phyloP scores from a whole-genome alignment of 2,888 invertebrate species.

The Drosophila niveifrons region DNA sequence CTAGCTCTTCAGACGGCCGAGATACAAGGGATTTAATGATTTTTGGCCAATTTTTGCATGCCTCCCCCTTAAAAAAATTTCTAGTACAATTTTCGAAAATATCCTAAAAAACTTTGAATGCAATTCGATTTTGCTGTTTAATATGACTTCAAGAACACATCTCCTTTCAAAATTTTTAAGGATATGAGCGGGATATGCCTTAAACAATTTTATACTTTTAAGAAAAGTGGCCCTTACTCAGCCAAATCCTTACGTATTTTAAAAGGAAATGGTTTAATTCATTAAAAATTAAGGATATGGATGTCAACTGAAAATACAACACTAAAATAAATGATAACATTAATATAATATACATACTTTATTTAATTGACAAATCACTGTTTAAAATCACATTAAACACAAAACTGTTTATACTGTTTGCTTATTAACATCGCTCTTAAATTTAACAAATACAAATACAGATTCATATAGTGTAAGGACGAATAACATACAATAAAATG shows the following conservation, averaged over 20 bases:
- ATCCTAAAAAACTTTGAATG: too few species aligned
- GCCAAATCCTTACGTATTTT: too few species aligned
- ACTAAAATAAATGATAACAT: not conserved
- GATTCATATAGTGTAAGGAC: not conserved
- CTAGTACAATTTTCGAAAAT: not conserved
- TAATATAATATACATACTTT: not conserved
- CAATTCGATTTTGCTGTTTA: too few species aligned
- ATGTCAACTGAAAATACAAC: too few species aligned
- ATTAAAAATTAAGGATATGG: too few species aligned
- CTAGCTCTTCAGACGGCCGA: not conserved
- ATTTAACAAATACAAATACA: not conserved
- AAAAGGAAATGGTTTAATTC: too few species aligned
- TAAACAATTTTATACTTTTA: too few species aligned
- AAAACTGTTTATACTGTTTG: constrained; percentile 8
- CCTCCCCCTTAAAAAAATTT: not conserved
- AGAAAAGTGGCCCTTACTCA: too few species aligned
- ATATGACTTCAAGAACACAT: too few species aligned
- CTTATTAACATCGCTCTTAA: not conserved
- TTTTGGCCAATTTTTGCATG: not conserved
- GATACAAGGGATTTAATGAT: not conserved
- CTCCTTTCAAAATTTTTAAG: too few species aligned
- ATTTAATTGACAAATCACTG: constrained; percentile 55
- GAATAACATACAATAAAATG: constrained; percentile 6
- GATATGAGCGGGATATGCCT: too few species aligned
- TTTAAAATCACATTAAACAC: constrained; percentile 55